A percentile compares a stretch with the other conserved stretches of the same genome.
Conservation (phyloP, 2,888 invertebrate genomes). For the Julus scandinavius region DNA sequence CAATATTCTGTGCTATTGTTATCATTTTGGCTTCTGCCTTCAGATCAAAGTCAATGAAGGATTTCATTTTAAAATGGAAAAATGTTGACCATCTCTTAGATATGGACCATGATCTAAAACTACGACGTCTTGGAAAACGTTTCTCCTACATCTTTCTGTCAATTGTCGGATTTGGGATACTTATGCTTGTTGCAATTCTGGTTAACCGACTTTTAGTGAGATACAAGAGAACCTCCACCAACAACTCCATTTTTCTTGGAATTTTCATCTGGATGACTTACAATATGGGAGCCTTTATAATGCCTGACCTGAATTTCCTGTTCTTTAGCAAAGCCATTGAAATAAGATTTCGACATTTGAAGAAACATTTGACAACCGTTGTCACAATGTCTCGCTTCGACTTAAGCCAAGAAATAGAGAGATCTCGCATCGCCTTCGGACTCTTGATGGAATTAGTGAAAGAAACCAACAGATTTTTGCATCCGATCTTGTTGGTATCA, state of each 20-base stretch:
- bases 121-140: not conserved
- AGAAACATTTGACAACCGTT: not conserved
- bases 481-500: not conserved
- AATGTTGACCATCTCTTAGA: not conserved
- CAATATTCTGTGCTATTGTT: not conserved
- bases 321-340: not conserved
- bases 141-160: not conserved
- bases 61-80: not conserved
- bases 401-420: not conserved
- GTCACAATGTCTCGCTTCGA: not conserved
- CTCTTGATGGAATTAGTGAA: not conserved
- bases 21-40: not conserved
- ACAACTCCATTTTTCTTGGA: not conserved
- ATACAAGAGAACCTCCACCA: not conserved
- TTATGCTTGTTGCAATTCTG: not conserved
- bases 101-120: not conserved
- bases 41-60: not conserved
- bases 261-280: slow-evolving; percentile 34
- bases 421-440: not conserved
- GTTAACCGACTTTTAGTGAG: not conserved
- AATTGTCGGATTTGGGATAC: not conserved
- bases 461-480: not conserved
- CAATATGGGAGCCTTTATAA: not conserved
- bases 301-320: slow-evolving; percentile 28
- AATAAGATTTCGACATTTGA: not conserved